Conservation (phyloP, 1,140 invertebrate species). For the Procambarus clarkii region DNA sequence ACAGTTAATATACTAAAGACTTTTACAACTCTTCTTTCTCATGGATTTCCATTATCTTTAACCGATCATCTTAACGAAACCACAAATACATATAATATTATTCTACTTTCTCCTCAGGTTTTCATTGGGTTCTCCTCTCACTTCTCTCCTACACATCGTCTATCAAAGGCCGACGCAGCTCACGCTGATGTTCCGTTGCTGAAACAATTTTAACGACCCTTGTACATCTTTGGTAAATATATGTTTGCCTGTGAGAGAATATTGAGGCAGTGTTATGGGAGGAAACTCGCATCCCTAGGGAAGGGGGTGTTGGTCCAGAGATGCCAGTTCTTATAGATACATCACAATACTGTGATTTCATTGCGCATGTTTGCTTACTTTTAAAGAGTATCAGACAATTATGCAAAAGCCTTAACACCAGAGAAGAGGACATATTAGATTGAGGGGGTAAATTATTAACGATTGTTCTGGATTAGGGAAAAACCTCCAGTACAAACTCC, state of each 20-base stretch:
- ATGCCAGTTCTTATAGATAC: no score
- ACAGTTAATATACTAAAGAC: no score
- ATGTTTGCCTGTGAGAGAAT: no score
- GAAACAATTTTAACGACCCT: neutral
- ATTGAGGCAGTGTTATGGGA: no score
- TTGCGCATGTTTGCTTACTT: neutral
- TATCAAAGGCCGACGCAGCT: neutral
- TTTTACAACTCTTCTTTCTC: no score
- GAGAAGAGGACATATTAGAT: neutral
- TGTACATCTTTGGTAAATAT: slow-evolving; percentile 9
- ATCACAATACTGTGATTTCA: no score
- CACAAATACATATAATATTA: neutral
- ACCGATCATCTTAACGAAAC: no score
- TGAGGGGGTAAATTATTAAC: neutral
- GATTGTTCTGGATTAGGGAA: neutral
- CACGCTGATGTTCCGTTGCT: neutral
- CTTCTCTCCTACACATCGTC: neutral
- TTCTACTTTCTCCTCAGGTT: neutral
- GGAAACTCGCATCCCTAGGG: no score
- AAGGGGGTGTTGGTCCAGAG: no score
- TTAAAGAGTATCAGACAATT: slow-evolving; percentile 27
- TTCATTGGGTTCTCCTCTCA: neutral
- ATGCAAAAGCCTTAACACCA: slow-evolving; percentile 17
- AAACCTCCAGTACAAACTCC: neutral
- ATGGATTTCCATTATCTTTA: no score